Base-by-base conservation (phyloP, 2,888 invertebrate genomes). In the Galerucella nymphaeae region DNA sequence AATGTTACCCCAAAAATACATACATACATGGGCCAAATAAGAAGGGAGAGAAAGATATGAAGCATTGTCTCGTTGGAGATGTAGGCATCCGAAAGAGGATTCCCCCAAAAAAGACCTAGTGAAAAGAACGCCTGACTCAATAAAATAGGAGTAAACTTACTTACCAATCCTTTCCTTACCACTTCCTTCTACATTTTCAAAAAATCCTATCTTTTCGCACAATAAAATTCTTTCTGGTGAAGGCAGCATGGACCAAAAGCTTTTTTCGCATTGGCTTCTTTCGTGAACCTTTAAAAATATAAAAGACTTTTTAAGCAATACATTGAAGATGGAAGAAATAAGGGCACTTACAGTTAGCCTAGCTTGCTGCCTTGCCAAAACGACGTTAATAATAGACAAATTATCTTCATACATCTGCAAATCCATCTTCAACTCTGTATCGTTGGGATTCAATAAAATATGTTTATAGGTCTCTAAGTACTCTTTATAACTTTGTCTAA, bases 331-430 rank as follows among this genome's bases (percentile, higher is more conserved):
- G n/a, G n/a, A n/a, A n/a, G n/a, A n/a, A n/a, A n/a, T n/a, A n/a
- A n/a, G n/a, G n/a, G n/a, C n/a, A n/a, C n/a, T 79, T 82, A 93
- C 93, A 88, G 93, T 90, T 81, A 94, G 90, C 83, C 93, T 93
- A 6, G 95, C 94, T 76, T 94, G 92, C 82, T 94, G 93, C 76
- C 94, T 89, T 0, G 94, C 95, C 72, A 94, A 91, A 1, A 94
- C 90, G 30, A 95, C 92, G 71, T 93, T 93, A 63, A 93, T 87
- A 57, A 95, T 91, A 65, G 92, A 91, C 74, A 95, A 87, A 73
- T 88, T 89, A 77, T 94, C 94, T 85, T 95, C 95, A 73, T 93
- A 90, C 81, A 92, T 91, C 85, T 93, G 92, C 70, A 94, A 85
- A 82, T 94, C 93, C 74, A 93, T 80, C 84, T 92, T 93, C 72